Conservation (phyloP, 2,797 vertebrate species). For the Cyclopterus lumpus region DNA sequence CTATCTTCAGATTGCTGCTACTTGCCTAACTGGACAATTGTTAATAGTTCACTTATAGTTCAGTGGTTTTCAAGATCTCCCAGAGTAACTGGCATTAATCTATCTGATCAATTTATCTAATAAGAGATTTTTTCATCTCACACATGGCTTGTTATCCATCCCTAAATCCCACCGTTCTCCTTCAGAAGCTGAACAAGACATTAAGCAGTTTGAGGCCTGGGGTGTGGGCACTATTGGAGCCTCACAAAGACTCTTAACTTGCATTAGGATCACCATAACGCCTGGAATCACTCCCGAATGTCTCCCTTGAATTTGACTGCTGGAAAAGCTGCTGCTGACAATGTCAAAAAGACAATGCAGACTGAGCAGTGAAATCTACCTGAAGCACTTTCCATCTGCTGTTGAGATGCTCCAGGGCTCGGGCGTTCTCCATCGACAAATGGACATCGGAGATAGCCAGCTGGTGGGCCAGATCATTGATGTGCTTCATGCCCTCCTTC, state of each 20-base stretch:
- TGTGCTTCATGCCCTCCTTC: constrained; percentile 94
- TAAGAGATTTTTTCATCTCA: not conserved
- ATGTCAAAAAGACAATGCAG: constrained; percentile 31
- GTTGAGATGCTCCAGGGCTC: constrained; percentile 94
- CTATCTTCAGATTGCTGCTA: not conserved
- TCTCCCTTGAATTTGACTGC: constrained; percentile 23
- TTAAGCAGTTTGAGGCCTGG: constrained; percentile 19
- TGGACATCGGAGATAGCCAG: constrained; percentile 97
- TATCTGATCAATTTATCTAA: not conserved
- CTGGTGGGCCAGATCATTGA: constrained; percentile 96
- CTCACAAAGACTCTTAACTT: constrained; percentile 7
- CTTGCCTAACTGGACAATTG: not conserved
- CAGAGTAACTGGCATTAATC: not conserved
- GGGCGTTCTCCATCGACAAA: constrained; percentile 95
- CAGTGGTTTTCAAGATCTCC: not conserved
- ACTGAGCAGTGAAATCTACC: constrained; percentile 78
- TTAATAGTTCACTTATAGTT: not conserved
- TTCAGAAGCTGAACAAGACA: constrained; percentile 20
- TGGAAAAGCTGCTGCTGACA: constrained; percentile 33
- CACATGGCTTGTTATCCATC: constrained; percentile 7
- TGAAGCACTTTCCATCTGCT: constrained; percentile 95
- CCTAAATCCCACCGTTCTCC: constrained; percentile 1
- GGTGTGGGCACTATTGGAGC: not conserved
- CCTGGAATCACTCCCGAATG: constrained; percentile 8
- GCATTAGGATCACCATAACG: constrained; percentile 9